Evolutionary conservation across 2,113 vertebrate genomes (phyloP).

Genomic region (Seriola dumerili): DNA sequence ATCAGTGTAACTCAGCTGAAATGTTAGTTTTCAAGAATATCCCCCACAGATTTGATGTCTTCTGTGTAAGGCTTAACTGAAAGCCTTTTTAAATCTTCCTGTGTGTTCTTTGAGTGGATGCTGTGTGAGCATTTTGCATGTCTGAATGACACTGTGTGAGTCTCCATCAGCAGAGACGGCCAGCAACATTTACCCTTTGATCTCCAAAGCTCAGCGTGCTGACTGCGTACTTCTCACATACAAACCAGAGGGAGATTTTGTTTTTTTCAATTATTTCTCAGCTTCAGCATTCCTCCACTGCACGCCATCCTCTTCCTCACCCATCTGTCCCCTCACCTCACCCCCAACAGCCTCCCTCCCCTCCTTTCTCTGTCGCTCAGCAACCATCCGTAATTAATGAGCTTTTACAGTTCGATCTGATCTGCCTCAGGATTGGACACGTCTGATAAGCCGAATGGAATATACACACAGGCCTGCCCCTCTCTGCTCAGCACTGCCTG

Average conservation of each 20-base stretch:
- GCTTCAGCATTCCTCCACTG: slow-evolving; percentile 31
- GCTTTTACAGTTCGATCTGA: slow-evolving; percentile 83
- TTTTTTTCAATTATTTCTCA: slow-evolving; percentile 37
- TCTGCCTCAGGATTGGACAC: slow-evolving; percentile 80
- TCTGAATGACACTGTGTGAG: slow-evolving; percentile 48
- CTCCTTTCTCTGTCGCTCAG: slow-evolving; percentile 64
- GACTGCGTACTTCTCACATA: slow-evolving; percentile 52
- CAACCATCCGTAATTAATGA: slow-evolving; percentile 83
- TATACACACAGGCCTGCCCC: slow-evolving; percentile 72
- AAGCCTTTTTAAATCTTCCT: slow-evolving; percentile 3
- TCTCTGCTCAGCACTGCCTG: slow-evolving; percentile 64
- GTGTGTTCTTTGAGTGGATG: slow-evolving; percentile 32
- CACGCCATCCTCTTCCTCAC: slow-evolving; percentile 40
- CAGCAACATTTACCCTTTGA: slow-evolving; percentile 66
- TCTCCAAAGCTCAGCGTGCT: slow-evolving; percentile 45
- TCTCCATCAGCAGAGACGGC: slow-evolving; percentile 56
- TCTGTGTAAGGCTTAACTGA: background rate
- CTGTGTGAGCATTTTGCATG: background rate
- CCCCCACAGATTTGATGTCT: background rate
- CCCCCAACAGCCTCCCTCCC: slow-evolving; percentile 27
- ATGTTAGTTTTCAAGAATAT: background rate
- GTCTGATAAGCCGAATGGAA: slow-evolving; percentile 82
- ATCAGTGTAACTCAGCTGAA: slow-evolving; percentile 2
- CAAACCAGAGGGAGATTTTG: slow-evolving; percentile 32
- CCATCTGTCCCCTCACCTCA: slow-evolving; percentile 45